Conservation (phyloP, 1,140 invertebrate genomes). For the Propsilocerus akamusi region DNA sequence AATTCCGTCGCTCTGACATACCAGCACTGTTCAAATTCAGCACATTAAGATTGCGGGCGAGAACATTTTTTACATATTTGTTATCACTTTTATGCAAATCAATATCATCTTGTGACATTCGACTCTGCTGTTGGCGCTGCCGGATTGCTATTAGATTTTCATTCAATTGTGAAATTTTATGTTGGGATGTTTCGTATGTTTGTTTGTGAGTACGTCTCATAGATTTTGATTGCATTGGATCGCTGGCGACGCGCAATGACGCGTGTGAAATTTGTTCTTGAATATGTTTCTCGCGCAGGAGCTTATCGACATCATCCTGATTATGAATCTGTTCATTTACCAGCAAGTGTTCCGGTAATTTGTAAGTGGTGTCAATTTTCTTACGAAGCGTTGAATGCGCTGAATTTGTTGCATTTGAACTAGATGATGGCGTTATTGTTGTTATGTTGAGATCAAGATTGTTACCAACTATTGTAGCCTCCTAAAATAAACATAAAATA, state of each 20-base stretch:
- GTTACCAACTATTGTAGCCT: not conserved
- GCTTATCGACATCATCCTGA: not conserved
- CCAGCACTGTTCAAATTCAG: not conserved
- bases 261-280: not conserved
- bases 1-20: not conserved
- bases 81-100: conserved; percentile 3
- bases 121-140: not conserved
- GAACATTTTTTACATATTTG: not conserved
- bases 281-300: not conserved
- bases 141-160: not conserved
- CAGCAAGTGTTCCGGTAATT: too few species aligned
- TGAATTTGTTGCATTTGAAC: not conserved
- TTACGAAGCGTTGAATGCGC: too few species aligned
- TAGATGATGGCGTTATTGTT: not conserved
- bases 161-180: not conserved
- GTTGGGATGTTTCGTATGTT: not conserved
- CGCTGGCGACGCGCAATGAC: not conserved
- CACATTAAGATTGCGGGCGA: not conserved
- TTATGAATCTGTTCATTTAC: not conserved
- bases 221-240: conserved; percentile 1
- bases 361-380: too few species aligned
- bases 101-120: not conserved
- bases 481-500: not conserved
- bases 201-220: not conserved
- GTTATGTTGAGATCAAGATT: not conserved